Percentiles rank a stretch among this genome's conserved stretches.
These are phyloP conservation scores for Enoplolaimus lenunculus DNA, from an alignment of 2,888 invertebrate genomes.

Conservation along the genomic window DNA sequence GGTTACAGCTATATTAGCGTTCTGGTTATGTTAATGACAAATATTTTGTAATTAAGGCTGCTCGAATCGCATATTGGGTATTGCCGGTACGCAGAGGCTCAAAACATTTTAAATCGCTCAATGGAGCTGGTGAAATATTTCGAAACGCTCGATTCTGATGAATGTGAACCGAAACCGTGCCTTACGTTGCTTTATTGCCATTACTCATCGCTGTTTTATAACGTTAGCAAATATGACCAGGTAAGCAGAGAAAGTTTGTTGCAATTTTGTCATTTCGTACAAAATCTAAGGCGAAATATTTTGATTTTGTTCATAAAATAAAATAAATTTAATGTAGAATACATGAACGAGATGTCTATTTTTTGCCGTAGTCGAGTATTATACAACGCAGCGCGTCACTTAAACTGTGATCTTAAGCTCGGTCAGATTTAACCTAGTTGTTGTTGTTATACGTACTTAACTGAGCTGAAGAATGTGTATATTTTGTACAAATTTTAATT, in stretches of 20 bases:
- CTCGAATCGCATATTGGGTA: constrained; percentile 67
- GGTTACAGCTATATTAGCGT: too few relatives aligned
- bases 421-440: too few relatives aligned
- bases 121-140: constrained; percentile 49
- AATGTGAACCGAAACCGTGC: background rate
- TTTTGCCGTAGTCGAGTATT: background rate
- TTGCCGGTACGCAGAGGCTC: constrained; percentile 63
- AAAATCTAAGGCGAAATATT: too few relatives aligned
- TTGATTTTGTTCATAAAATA: too few relatives aligned
- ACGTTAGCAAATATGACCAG: background rate
- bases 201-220: constrained; percentile 11
- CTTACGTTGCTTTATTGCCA: background rate
- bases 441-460: too few relatives aligned
- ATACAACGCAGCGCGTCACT: background rate
- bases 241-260: too few relatives aligned
- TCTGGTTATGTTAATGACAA: too few relatives aligned
- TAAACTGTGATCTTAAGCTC: too few relatives aligned
- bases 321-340: too few relatives aligned
- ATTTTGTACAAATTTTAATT: too few relatives aligned
- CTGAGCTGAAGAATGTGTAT: too few relatives aligned
- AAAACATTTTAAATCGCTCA: constrained; percentile 55
- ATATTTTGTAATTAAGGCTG: constrained; percentile 49
- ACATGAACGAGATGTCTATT: background rate
- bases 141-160: constrained; percentile 41
- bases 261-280: too few relatives aligned